phyloP scores from a whole-genome alignment of 2,797 vertebrate genomes.

The Adelosebastes latens region DNA sequence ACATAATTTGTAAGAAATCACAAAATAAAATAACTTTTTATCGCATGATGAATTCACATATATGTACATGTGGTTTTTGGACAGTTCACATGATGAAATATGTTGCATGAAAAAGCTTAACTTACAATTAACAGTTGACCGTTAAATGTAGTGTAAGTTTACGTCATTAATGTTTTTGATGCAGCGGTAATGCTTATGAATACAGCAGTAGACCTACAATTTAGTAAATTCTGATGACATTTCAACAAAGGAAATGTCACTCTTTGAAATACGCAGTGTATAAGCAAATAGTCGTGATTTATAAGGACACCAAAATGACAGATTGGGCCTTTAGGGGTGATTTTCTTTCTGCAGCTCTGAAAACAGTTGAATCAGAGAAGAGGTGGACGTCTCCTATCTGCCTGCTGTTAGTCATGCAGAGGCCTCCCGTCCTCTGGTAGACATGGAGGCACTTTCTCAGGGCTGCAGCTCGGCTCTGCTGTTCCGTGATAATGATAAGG shows the following conservation, averaged over 20 bases:
- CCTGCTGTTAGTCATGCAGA: conserved; percentile 38
- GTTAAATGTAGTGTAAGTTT: background rate
- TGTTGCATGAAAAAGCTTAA: background rate
- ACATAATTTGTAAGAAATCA: background rate
- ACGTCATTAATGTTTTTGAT: background rate
- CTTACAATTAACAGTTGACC: background rate
- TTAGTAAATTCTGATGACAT: background rate
- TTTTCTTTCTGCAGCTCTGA: background rate
- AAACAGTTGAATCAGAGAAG: background rate
- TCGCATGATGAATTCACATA: background rate
- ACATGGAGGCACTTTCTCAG: conserved; percentile 67
- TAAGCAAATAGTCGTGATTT: background rate
- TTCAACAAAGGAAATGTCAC: background rate
- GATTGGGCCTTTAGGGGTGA: background rate
- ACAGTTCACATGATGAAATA: background rate
- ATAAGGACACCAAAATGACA: background rate
- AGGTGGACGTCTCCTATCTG: background rate
- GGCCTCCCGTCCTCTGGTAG: conserved; percentile 57
- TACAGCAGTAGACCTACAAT: background rate
- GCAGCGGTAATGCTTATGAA: background rate
- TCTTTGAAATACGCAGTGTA: background rate
- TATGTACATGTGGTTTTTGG: background rate
- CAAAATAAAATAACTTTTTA: background rate
- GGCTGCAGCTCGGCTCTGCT: conserved; percentile 82
- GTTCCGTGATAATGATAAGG: conserved; percentile 87